Conservation (phyloP, 2,888 invertebrate genomes). For the Phyllotreta striolata region DNA sequence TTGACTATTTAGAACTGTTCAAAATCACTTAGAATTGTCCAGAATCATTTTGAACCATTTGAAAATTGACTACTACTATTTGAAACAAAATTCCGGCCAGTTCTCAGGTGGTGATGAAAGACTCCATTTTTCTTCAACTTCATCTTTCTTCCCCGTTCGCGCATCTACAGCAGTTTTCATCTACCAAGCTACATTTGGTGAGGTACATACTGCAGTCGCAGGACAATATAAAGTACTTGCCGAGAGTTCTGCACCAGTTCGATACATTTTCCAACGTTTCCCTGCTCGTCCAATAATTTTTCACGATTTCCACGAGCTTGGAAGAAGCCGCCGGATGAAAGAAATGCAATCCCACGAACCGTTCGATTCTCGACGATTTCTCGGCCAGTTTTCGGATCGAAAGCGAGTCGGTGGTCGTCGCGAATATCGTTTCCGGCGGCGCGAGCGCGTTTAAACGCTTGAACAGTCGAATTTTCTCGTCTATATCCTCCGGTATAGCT, state of each 20-base stretch:
- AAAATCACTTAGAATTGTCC: too few species aligned
- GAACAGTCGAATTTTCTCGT: constrained; percentile 19
- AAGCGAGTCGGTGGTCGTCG: constrained; percentile 21
- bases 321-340: constrained; percentile 17
- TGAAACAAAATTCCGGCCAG: too few species aligned
- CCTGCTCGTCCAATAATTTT: constrained; percentile 6
- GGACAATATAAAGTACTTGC: neutral
- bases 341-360: constrained; percentile 25
- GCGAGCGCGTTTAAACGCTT: constrained; percentile 3
- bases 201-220: neutral
- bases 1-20: too few species aligned
- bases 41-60: too few species aligned
- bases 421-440: constrained; percentile 15
- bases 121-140: too few species aligned
- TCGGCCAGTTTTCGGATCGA: constrained; percentile 3
- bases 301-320: constrained; percentile 24
- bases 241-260: constrained; percentile 19
- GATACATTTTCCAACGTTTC: constrained; percentile 13
- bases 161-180: too few species aligned
- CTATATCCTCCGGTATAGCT: constrained; percentile 17
- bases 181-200: neutral
- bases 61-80: too few species aligned
- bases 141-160: too few species aligned
- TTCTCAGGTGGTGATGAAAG: too few species aligned
- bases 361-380: constrained; percentile 12